phyloP scores from a whole-genome alignment of 1,140 invertebrate genomes.

The Leguminivora glycinivorella region DNA sequence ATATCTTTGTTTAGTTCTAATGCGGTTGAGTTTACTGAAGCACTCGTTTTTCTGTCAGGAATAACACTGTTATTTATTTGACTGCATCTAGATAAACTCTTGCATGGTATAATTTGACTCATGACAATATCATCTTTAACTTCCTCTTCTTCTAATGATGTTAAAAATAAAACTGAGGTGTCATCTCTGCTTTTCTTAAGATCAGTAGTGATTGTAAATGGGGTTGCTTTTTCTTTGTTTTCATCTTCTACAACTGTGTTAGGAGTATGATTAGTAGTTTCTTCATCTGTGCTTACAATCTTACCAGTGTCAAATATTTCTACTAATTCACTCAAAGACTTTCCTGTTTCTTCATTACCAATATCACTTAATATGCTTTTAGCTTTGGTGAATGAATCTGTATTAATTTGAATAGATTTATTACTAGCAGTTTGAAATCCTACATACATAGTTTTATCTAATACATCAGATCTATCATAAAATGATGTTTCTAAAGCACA shows the following conservation, averaged over 20 bases:
- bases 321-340: slow-evolving; percentile 50
- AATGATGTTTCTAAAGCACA: slow-evolving; percentile 60
- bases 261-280: neutral
- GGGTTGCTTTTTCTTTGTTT: neutral
- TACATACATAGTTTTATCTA: slow-evolving; percentile 67
- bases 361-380: slow-evolving; percentile 53
- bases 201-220: neutral
- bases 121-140: slow-evolving; percentile 19
- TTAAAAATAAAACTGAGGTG: neutral
- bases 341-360: slow-evolving; percentile 32
- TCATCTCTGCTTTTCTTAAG: neutral
- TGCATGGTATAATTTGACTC: slow-evolving; percentile 10
- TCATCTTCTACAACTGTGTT: neutral
- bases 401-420: slow-evolving; percentile 61
- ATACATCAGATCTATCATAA: slow-evolving; percentile 44
- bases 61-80: neutral
- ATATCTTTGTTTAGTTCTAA: neutral
- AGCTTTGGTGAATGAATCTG: slow-evolving; percentile 64
- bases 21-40: neutral
- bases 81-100: neutral
- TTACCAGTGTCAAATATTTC: slow-evolving; percentile 42
- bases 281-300: neutral
- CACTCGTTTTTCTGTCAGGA: neutral
- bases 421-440: slow-evolving; percentile 71
- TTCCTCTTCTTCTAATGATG: neutral